Evolutionary conservation across 2,113 vertebrate genomes (phyloP), one percentile per base, ranked within the genome.

Genomic region (Zeus faber): DNA sequence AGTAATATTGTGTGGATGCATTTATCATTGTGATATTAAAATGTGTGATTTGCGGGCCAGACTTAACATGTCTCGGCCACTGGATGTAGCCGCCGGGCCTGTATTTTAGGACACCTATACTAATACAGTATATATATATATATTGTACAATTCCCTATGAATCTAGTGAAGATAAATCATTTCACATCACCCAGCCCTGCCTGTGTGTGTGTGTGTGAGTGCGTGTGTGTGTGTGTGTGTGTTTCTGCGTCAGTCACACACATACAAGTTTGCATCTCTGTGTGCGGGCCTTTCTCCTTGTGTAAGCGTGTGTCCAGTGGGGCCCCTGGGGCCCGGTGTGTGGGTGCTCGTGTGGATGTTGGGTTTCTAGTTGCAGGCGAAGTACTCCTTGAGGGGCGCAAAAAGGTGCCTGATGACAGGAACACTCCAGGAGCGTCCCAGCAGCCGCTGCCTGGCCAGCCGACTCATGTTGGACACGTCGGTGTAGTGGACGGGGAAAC

Each of bases 381-480:
- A 99, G 79, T 94, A 99, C 82, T 99, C 96, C 89, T 99, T 99
- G 72, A 99, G 94, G 1, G 96, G 96, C 43, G 95, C 94, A 26
- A 99, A 99, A 88, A 99, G 94, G 91, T 99, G 97, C 77, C 95
- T 91, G 77, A 98, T 99, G 76, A 99, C 96, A 0, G 96, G 96
- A 70, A 99, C 96, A 27, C 96, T 98, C 97, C 97, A 98, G 4
- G 96, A 98, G 64, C 97, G 91, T 74, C 97, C 95, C 82, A 98
- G 91, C 73, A 98, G 93, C 91, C 95, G 93, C 84, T 98, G 96
- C 81, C 96, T 90, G 70, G 96, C 94, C 84, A 99, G 91, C 72
- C 95, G 95, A 88, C 97, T 98, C 97, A 99, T 99, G 90, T 99
- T 99, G 88, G 97, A 99, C 82, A 99, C 96, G 13, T 99, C 97